phyloP scores from a whole-genome alignment of 2,888 invertebrate species.

The Nemoura dubitans region DNA sequence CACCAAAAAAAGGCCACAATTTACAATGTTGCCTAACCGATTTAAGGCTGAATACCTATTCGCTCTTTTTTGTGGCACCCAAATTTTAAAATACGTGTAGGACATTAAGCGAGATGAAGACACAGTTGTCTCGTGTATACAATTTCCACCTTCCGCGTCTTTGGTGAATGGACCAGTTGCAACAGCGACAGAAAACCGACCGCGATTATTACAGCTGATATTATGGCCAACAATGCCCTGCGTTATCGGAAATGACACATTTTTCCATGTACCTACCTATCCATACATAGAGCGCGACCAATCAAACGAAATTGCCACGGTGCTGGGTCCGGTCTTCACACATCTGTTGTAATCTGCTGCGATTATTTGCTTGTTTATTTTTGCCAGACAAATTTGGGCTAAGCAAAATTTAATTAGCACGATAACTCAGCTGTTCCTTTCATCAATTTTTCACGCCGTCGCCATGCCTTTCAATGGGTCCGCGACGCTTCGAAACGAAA shows the following conservation, averaged over 20 bases:
- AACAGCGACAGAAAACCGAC: too few relatives aligned
- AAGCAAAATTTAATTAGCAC: conserved; percentile 4
- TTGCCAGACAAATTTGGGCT: not conserved
- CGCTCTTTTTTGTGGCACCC: not conserved
- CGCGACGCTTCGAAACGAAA: not conserved
- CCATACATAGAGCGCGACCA: too few relatives aligned
- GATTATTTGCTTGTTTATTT: not conserved
- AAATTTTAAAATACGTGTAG: not conserved
- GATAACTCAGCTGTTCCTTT: not conserved
- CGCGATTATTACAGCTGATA: too few relatives aligned
- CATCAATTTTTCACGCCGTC: not conserved
- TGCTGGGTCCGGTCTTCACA: not conserved
- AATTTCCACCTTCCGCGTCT: not conserved
- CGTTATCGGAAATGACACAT: too few relatives aligned
- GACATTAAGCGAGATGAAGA: not conserved
- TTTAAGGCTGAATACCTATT: too few relatives aligned
- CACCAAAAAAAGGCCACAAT: not conserved
- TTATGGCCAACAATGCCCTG: too few relatives aligned
- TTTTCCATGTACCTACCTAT: too few relatives aligned
- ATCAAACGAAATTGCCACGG: not conserved
- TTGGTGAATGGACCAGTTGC: too few relatives aligned
- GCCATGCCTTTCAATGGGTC: not conserved
- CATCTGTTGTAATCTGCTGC: not conserved
- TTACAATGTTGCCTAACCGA: too few relatives aligned
- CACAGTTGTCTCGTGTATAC: not conserved